These are phyloP conservation scores for Grantiella picta DNA, from an alignment of 2,113 vertebrate genomes.

Conservation along the genomic window DNA sequence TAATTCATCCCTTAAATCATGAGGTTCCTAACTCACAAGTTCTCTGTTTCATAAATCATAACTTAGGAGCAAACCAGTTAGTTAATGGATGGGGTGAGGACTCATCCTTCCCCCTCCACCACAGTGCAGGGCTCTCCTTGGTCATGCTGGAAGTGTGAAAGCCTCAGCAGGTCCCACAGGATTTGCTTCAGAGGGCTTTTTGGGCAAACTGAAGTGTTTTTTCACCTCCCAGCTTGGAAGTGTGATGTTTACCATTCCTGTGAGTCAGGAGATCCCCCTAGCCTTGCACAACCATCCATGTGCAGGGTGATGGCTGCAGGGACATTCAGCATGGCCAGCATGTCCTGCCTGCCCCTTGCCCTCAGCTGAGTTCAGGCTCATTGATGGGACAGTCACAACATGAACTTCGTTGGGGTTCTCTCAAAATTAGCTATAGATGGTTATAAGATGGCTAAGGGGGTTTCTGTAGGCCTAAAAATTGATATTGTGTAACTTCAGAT, in stretches of 20 bases:
- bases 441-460: not conserved
- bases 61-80: not conserved
- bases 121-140: not conserved
- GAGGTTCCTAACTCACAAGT: not conserved
- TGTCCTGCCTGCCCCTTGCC: not conserved
- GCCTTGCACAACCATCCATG: accelerated
- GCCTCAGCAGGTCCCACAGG: not conserved
- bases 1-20: not conserved
- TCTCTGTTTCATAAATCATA: not conserved
- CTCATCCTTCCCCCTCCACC: not conserved
- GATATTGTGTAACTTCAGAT: not conserved
- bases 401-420: not conserved
- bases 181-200: not conserved
- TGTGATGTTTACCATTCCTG: accelerated
- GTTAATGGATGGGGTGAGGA: not conserved
- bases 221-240: not conserved
- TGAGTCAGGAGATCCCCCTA: not conserved
- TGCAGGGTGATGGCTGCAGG: not conserved
- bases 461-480: not conserved
- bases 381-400: not conserved
- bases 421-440: not conserved
- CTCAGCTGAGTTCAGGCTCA: not conserved
- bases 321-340: accelerated
- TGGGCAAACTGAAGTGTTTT: not conserved
- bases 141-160: accelerated